phyloP scores from a whole-genome alignment of 1,140 invertebrate species.

The Neodiprion fabricii region DNA sequence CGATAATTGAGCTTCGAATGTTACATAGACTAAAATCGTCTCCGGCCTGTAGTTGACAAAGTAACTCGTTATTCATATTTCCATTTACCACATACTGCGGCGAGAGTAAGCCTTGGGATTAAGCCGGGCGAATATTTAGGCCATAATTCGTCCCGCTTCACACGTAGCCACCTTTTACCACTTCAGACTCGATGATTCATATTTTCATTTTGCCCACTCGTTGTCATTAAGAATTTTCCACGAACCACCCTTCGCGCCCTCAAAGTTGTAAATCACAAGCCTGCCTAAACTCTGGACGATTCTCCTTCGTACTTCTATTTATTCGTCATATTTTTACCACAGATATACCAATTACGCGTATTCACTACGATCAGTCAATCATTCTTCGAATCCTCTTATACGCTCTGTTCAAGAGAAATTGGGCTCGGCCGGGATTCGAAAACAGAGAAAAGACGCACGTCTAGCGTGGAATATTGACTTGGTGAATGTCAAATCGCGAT shows the following conservation, averaged over 20 bases:
- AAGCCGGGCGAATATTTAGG: slow-evolving; percentile 1
- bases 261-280: no score
- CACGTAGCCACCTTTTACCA: not conserved
- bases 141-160: not conserved
- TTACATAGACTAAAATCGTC: not conserved
- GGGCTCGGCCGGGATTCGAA: not conserved
- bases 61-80: not conserved
- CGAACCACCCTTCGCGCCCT: no score
- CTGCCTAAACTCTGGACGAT: no score
- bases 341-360: no score
- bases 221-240: no score
- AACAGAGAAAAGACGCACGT: not conserved
- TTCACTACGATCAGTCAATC: not conserved
- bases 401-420: not conserved
- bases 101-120: not conserved
- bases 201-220: no score
- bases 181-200: not conserved
- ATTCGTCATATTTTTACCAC: no score
- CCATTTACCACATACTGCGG: slow-evolving; percentile 4
- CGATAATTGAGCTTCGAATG: no score
- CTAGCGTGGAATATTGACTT: not conserved
- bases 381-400: not conserved
- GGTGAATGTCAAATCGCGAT: not conserved
- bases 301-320: no score
- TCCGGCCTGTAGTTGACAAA: not conserved